Conservation (phyloP, 2,113 vertebrate species). For the Amphiprion ocellaris region DNA sequence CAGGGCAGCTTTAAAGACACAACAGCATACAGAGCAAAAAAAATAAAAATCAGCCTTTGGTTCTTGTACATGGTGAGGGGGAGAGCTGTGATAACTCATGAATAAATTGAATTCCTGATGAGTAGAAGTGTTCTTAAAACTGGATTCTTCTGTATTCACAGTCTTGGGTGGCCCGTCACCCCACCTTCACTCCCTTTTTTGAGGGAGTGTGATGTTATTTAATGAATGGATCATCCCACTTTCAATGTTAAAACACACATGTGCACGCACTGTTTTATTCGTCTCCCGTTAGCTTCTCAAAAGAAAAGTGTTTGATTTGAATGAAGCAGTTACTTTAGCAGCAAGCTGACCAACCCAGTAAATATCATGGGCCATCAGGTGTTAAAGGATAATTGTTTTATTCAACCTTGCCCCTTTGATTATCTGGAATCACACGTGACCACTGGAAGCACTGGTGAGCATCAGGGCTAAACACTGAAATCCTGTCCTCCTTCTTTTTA, state of each 20-base stretch:
- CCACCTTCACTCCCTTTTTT: neutral
- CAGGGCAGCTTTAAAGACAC: neutral
- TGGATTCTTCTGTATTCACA: neutral
- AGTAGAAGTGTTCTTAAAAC: neutral
- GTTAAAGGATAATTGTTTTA: neutral
- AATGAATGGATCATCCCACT: conserved; percentile 3
- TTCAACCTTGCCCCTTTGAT: conserved; percentile 22
- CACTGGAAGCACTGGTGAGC: conserved; percentile 3
- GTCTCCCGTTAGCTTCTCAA: conserved; percentile 15
- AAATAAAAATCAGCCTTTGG: neutral
- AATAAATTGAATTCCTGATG: neutral
- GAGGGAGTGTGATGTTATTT: neutral
- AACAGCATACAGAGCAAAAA: neutral
- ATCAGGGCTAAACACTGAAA: neutral
- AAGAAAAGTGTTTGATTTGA: conserved; percentile 16
- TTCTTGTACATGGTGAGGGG: neutral
- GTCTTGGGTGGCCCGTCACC: too few relatives aligned
- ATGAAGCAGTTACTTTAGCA: conserved; percentile 46
- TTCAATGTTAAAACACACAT: neutral
- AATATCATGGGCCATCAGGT: neutral
- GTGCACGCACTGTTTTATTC: neutral
- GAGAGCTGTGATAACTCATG: neutral
- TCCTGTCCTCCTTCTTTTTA: neutral
- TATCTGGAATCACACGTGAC: conserved; percentile 5
- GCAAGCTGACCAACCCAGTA: conserved; percentile 40